Conservation (phyloP, 2,113 vertebrate genomes). For the Deroptyus accipitrinus region DNA sequence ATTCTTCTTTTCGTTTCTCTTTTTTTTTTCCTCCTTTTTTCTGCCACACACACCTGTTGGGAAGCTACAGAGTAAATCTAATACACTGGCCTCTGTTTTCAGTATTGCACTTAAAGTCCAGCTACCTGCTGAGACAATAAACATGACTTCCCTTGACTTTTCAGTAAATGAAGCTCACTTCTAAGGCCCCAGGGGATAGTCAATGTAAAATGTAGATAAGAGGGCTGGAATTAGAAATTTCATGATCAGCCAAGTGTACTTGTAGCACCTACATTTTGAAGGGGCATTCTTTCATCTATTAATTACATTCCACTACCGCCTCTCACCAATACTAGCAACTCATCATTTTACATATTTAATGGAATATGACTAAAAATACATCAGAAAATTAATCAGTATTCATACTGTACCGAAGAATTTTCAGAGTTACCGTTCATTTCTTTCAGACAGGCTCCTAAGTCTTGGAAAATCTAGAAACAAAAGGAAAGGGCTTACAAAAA, state of each 20-base stretch:
- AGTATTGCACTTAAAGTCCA: constrained; percentile 28
- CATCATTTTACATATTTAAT: constrained; percentile 75
- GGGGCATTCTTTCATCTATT: constrained; percentile 71
- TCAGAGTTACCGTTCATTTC: constrained; percentile 47
- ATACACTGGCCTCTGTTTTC: constrained; percentile 29
- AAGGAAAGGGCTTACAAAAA: constrained; percentile 32
- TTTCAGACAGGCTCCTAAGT: constrained; percentile 30
- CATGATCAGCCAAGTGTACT: constrained; percentile 71
- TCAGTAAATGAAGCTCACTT: constrained; percentile 67
- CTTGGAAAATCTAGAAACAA: constrained; percentile 57
- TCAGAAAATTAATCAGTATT: constrained; percentile 61
- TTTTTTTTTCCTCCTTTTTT: neutral
- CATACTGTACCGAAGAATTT: constrained; percentile 40
- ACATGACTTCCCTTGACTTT: constrained; percentile 65
- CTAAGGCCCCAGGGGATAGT: constrained; percentile 54
- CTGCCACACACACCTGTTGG: neutral
- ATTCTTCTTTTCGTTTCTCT: neutral
- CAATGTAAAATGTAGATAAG: constrained; percentile 71
- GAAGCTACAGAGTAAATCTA: neutral
- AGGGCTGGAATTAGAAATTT: constrained; percentile 71
- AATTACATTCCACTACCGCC: constrained; percentile 62
- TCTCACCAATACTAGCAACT: constrained; percentile 62
- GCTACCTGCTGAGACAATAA: constrained; percentile 72
- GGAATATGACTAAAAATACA: constrained; percentile 68
- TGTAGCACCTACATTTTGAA: constrained; percentile 67